Conservation (phyloP, 2,888 invertebrate genomes). For the Tubulanus polymorphus region DNA sequence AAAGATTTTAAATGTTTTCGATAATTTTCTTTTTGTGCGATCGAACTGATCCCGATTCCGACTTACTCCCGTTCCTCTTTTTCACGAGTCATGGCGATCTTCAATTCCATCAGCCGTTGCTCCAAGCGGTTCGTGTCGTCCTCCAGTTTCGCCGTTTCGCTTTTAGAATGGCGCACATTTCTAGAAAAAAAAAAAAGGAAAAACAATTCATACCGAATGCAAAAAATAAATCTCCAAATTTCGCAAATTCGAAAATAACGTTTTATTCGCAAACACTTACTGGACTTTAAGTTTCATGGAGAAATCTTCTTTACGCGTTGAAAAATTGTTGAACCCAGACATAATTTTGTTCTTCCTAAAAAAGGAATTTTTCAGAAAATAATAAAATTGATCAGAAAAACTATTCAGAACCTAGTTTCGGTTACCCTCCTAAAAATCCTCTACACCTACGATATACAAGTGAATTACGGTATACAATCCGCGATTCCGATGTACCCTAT, state of each 20-base stretch:
- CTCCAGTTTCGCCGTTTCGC: constrained; percentile 43
- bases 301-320: constrained; percentile 30
- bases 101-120: constrained; percentile 45
- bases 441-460: no score
- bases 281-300: constrained; percentile 32
- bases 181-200: constrained; percentile 20
- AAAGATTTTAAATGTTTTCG: neutral
- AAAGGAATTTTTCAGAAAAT: no score
- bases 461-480: no score
- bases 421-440: no score
- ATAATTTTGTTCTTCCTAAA: no score
- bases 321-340: constrained; percentile 8
- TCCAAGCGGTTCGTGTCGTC: constrained; percentile 49
- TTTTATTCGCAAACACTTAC: constrained; percentile 27
- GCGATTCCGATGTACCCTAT: no score
- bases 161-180: constrained; percentile 35
- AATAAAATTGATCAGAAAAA: no score
- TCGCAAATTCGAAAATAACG: constrained; percentile 1
- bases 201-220: neutral
- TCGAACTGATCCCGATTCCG: neutral
- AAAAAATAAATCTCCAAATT: neutral
- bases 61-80: constrained; percentile 50
- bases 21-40: no score
- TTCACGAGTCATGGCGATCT: constrained; percentile 47
- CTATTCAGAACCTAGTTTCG: no score